Conservation (phyloP, 1,140 invertebrate genomes). For the Glossosoma conforme region DNA sequence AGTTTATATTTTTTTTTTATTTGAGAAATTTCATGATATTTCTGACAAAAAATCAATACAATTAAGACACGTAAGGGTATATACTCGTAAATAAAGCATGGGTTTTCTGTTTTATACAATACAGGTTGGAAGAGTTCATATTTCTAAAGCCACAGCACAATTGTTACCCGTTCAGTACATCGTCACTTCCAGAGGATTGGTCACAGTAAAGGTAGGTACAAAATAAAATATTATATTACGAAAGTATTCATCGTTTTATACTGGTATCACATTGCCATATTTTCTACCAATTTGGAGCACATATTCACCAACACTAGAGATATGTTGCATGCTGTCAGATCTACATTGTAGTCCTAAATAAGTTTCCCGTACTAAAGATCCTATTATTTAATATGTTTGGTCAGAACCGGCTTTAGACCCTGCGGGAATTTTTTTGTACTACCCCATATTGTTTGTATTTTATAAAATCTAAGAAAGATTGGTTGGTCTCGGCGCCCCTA, state of each 20-base stretch:
- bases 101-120: neutral
- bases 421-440: too few relatives aligned
- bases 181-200: conserved; percentile 59
- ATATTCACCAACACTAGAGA: neutral
- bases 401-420: too few relatives aligned
- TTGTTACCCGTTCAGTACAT: conserved; percentile 50
- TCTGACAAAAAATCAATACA: too few relatives aligned
- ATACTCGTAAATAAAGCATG: too few relatives aligned
- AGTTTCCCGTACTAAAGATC: neutral
- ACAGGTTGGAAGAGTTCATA: conserved; percentile 36
- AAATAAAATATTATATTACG: neutral
- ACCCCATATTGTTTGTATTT: too few relatives aligned
- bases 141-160: conserved; percentile 38
- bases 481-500: too few relatives aligned
- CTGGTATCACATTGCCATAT: neutral
- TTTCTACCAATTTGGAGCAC: neutral
- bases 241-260: neutral
- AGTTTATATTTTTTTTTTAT: too few relatives aligned
- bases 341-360: neutral
- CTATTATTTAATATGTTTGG: conserved; percentile 9
- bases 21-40: too few relatives aligned
- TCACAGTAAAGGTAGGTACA: conserved; percentile 65
- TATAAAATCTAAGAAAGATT: too few relatives aligned
- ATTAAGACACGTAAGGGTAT: too few relatives aligned
- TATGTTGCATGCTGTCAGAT: neutral